Evolutionary conservation across 2,113 vertebrate species (phyloP).

Genomic region (Promerops cafer): DNA sequence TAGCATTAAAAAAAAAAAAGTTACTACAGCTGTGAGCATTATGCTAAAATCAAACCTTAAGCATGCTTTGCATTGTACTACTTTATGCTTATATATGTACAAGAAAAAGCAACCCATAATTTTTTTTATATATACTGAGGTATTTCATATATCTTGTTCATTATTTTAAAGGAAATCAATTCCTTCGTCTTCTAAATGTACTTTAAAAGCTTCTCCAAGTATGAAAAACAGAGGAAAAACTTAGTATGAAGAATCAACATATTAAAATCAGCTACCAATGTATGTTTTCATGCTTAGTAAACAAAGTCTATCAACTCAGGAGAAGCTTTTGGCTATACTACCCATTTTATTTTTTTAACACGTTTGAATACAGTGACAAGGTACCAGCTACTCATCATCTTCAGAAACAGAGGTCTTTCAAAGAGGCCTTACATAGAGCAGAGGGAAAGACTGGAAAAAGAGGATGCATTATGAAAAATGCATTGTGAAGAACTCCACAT

Average conservation of each 20-base stretch:
- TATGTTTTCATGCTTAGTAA: not conserved
- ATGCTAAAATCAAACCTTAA: not conserved
- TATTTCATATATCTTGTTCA: not conserved
- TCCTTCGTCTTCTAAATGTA: not conserved
- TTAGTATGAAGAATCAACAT: not conserved
- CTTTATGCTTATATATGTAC: not conserved
- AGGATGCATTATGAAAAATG: not conserved
- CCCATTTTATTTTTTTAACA: not conserved
- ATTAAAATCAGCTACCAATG: not conserved
- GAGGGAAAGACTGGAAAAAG: not conserved
- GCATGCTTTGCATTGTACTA: not conserved
- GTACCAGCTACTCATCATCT: not conserved
- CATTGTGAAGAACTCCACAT: not conserved
- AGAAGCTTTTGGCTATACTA: not conserved
- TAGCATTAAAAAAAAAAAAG: not conserved
- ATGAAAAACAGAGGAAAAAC: not conserved
- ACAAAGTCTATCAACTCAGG: not conserved
- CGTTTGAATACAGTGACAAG: not conserved
- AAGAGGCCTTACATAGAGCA: not conserved
- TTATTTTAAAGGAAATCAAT: not conserved
- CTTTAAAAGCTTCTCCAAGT: not conserved
- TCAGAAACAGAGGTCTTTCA: not conserved
- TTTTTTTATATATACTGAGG: not conserved
- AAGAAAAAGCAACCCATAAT: not conserved
- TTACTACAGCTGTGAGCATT: not conserved